Evolutionary conservation across 2,797 vertebrate genomes (phyloP), one percentile per base, ranked within the genome.

Genomic region (Petrocephalus sullivani): DNA sequence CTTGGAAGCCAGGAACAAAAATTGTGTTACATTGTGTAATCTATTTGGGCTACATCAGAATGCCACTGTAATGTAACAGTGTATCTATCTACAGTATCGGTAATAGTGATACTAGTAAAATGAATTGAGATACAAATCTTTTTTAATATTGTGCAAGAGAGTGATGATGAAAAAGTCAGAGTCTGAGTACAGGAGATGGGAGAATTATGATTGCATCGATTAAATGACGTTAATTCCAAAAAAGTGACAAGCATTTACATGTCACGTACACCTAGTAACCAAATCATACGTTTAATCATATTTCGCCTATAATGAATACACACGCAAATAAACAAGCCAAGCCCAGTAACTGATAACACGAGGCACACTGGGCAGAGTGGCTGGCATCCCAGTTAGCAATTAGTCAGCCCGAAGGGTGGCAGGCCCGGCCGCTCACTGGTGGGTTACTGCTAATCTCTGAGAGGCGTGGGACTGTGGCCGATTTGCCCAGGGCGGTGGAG

Each of bases 401-500:
- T 56, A n/a, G 46, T 16, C 41, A 46, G 41, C 41, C 41, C 41
- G 41, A 46, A 46, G 41, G 41, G 3, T 28, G 56, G 60, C 33
- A 60, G 57, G 41, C 82, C 82, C 49, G 49, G 82, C 49, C 53
- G n/a, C 21, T 7, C 12, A 23, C 12, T 37, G 28, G 51, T 23
- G 33, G 56, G 54, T 7, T 10, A 84, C n/a, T 51, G 41, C 57
- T 16, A 1, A 56, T 61, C 61, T 89, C 90, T 90, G 53, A 8
- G 82, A 90, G 23, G 85, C 89, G 90, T 8, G 1, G 46, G 54
- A 51, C 87, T 89, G 85, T 91, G 57, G 89, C 61, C 28, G 67
- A 91, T 90, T 82, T 51, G 87, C 71, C 37, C 86, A 89, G 89
- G 49, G 89, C 90, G 89, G 89, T 84, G 67, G 67, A 67, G 83